Percentiles rank a stretch among this genome's conserved stretches.
Evolutionary conservation across 2,888 invertebrate genomes (phyloP).

Genomic region (Orthosia gracilis): DNA sequence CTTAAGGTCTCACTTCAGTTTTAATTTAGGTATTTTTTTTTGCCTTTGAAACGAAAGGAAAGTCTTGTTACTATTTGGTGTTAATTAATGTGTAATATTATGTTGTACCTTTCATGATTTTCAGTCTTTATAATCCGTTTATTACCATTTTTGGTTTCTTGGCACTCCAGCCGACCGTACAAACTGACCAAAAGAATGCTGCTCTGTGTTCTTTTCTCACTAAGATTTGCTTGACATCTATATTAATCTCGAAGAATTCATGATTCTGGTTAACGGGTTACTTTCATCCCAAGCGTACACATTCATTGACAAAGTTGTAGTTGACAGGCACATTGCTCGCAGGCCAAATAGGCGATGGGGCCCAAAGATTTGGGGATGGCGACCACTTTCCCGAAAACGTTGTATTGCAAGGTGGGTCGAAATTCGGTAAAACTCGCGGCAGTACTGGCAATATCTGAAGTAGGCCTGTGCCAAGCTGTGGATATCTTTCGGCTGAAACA

Average conservation of each 20-base stretch:
- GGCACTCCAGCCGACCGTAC: too few relatives aligned
- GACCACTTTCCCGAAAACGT: too few relatives aligned
- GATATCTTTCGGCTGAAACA: neutral
- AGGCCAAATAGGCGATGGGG: neutral
- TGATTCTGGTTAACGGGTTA: too few relatives aligned
- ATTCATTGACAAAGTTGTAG: neutral
- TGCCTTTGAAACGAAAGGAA: neutral
- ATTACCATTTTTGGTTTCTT: too few relatives aligned
- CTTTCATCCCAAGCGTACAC: too few relatives aligned
- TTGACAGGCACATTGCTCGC: neutral
- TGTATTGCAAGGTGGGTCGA: neutral
- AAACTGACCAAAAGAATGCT: too few relatives aligned
- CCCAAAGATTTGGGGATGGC: neutral
- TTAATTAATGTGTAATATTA: neutral
- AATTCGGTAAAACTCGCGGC: neutral
- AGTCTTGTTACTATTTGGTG: neutral
- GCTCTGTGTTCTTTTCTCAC: too few relatives aligned
- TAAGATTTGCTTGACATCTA: too few relatives aligned
- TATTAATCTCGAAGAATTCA: neutral
- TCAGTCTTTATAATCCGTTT: neutral
- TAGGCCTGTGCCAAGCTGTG: neutral
- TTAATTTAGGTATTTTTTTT: conserved; percentile 19
- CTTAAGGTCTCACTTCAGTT: conserved; percentile 18
- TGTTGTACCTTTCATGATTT: neutral
- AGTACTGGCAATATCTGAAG: neutral